Base-by-base conservation (phyloP, 2,797 vertebrate species). In the Spatula versicolor region DNA sequence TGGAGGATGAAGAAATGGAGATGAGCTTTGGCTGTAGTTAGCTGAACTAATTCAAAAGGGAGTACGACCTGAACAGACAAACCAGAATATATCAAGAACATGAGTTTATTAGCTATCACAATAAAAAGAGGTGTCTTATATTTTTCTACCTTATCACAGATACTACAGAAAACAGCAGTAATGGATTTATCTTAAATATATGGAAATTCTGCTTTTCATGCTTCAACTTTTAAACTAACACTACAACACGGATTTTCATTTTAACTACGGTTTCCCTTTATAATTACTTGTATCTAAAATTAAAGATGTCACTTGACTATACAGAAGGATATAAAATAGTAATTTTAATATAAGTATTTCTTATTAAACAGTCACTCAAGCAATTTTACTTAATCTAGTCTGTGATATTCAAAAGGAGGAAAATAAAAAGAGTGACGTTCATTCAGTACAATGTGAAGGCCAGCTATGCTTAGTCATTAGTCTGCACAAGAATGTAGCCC, bases 391-490 rank as follows among this genome's bases (percentile, higher is more conserved):
- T 69, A 7, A 43, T 45, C 68, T 78, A 77, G 28, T 45, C 69
- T 86, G 30, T 74, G 56, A 63, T 64, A 86, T 59, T 58, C 16
- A 90, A 94, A 73, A 83, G 35, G 31, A 84, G 68, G 48, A 83
- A 77, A 95, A 87, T 55, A 81, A 90, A 76, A 86, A 91, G 10
- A 75, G 83, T 56, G 1, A 41, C 21, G 60, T 91, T 94, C 86
- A 83, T 60, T 77, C 56, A 39, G 73, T 59, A 63, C 23, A 88
- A 28, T 14, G 5, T n/a, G 69, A 95, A 69, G 39, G 43, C 37
- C 71, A 90, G 92, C 88, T 90, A 74, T 77, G 63, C 35, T 79
- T 88, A 87, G 66, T 89, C 67, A 75, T 69, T 78, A 92, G 63
- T 37, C 58, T 41, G 16, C 63, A 69, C 59, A 96, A 90, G 73